Evolutionary conservation across 2,113 vertebrate genomes (phyloP).

Genomic region (Datnioides undecimradiatus): DNA sequence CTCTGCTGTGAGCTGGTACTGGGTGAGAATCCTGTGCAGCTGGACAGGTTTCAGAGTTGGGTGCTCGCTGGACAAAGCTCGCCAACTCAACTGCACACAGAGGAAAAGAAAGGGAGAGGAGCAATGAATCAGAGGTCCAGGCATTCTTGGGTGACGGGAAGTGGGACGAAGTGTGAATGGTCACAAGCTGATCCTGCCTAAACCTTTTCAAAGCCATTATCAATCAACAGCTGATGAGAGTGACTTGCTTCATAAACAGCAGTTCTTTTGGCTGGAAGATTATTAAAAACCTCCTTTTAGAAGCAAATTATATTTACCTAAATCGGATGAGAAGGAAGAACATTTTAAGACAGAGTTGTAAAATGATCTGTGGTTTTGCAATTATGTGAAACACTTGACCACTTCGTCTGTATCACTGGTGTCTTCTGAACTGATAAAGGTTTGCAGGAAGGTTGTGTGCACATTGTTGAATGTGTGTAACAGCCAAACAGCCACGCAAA

Average conservation of each 20-base stretch:
- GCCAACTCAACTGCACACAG: constrained; percentile 88
- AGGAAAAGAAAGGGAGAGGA: neutral
- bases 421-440: no score
- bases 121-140: neutral
- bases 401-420: no score
- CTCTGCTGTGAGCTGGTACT: constrained; percentile 91
- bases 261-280: neutral
- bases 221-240: constrained; percentile 7
- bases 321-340: no score
- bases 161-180: neutral
- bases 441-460: no score
- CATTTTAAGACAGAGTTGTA: no score
- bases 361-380: no score
- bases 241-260: neutral
- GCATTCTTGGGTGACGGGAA: no score
- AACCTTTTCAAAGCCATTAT: neutral
- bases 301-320: no score
- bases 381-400: no score
- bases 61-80: constrained; percentile 85
- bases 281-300: no score
- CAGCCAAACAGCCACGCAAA: neutral
- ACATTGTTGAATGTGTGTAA: neutral
- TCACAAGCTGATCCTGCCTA: neutral
- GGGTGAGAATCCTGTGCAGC: constrained; percentile 91
- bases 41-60: constrained; percentile 89